Percentiles rank a stretch among this genome's conserved stretches.
Evolutionary conservation across 2,888 invertebrate species (phyloP).

Genomic region (Cryptus armator): DNA sequence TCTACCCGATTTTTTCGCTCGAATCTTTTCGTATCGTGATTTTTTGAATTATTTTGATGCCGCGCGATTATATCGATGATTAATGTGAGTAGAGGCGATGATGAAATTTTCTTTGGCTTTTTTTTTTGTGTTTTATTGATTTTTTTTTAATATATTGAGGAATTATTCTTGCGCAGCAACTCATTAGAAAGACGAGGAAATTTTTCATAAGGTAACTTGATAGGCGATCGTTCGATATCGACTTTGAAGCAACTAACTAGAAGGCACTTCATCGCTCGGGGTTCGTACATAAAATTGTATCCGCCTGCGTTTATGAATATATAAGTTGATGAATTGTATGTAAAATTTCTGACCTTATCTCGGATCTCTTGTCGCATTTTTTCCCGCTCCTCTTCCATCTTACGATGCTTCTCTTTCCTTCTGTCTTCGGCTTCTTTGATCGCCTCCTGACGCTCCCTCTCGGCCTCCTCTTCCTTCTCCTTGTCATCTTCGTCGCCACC

Average conservation of each 20-base stretch:
- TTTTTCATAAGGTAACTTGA: too few species aligned
- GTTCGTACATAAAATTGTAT: neutral
- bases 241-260: too few species aligned
- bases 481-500: constrained; percentile 97
- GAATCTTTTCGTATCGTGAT: neutral
- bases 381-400: constrained; percentile 99
- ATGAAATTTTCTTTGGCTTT: too few species aligned
- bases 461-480: constrained; percentile 99
- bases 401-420: constrained; percentile 99
- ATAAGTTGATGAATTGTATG: neutral
- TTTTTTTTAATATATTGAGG: too few species aligned
- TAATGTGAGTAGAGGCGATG: neutral
- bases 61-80: neutral
- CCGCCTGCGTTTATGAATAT: neutral
- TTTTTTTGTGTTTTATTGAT: too few species aligned
- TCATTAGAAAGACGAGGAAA: too few species aligned
- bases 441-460: constrained; percentile 98
- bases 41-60: too few species aligned
- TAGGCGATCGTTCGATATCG: too few species aligned
- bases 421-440: constrained; percentile 99
- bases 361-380: constrained; percentile 99
- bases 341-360: constrained; percentile 92
- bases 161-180: too few species aligned
- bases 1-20: constrained; percentile 10
- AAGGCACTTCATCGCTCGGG: too few species aligned